Evolutionary conservation across 2,113 vertebrate genomes (phyloP), one percentile per base, ranked within the genome.

Genomic region (Tauraco erythrolophus): DNA sequence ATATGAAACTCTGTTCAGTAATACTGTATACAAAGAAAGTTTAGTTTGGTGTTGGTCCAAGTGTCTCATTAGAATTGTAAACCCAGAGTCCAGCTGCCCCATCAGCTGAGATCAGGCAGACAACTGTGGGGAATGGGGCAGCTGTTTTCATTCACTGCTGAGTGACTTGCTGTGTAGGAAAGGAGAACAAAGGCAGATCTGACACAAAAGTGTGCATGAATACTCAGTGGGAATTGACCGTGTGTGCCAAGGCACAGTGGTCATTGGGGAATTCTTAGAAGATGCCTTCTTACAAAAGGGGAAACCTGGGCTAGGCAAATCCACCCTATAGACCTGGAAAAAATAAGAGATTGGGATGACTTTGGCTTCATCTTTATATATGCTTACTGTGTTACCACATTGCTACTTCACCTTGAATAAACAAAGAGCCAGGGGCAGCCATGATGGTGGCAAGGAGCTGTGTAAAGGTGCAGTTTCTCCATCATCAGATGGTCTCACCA

Each of bases 1-100:
- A 81, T 71, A 23, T 4, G 27, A 64, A 93, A 80, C 54, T 66
- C 43, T 69, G 30, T 74, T 90, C 53, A 35, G 66, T 74, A 79
- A 74, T 39, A 60, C 70, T 77, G 7, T 50, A 81, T 33, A 85
- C 43, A 94, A 54, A 64, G 84, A 88, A 71, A 84, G 71, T 92
- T 92, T 81, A 81, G 66, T 74, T 66, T 96, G 97, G 88, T 89
- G 35, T 37, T 71, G 11, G 21, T 71, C 68, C 79, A 94, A 35
- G 48, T 48, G 62, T 86, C 17, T 71, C 71, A 39, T 3, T 86
- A 68, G 68, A 64, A 30, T 2, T 46, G 60, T 81, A 70, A 93
- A 86, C 13, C 18, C 45, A 45, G 76, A 57, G 50, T 30, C 35
- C 84, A 83, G 53, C 51, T 70, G 31, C n/a, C 58, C 37, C 57